Evolutionary conservation across 2,797 vertebrate species (phyloP).

Genomic region (Aphelocoma californica): DNA sequence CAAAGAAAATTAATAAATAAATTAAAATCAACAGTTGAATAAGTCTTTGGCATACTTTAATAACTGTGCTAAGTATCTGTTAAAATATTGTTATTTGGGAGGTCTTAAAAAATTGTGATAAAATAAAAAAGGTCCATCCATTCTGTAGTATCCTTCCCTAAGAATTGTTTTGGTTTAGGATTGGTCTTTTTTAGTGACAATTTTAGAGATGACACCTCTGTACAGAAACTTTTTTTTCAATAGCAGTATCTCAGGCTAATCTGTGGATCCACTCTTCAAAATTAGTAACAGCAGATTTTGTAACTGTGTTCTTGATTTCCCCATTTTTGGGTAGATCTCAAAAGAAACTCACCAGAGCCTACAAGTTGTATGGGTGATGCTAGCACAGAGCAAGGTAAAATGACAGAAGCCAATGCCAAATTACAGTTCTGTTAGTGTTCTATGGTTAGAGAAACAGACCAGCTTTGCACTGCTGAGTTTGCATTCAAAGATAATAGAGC

Average conservation of each 20-base stretch:
- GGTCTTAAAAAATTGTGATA: not conserved
- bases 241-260: not conserved
- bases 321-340: not conserved
- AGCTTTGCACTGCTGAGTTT: not conserved
- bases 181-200: not conserved
- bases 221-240: not conserved
- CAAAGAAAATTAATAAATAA: not conserved
- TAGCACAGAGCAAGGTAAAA: not conserved
- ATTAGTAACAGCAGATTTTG: not conserved
- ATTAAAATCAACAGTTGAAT: not conserved
- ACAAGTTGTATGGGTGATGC: not conserved
- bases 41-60: not conserved
- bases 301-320: not conserved
- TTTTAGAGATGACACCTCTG: not conserved
- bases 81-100: not conserved
- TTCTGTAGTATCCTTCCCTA: not conserved
- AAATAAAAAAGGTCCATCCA: not conserved
- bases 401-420: not conserved
- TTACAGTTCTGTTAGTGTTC: not conserved
- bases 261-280: not conserved
- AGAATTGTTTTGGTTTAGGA: not conserved
- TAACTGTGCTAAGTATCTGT: not conserved
- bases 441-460: not conserved
- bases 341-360: not conserved
- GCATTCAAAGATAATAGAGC: not conserved